These are phyloP conservation scores for Nothocercus nigrocapillus DNA, from an alignment of 2,113 vertebrate genomes.

Conservation along the genomic window DNA sequence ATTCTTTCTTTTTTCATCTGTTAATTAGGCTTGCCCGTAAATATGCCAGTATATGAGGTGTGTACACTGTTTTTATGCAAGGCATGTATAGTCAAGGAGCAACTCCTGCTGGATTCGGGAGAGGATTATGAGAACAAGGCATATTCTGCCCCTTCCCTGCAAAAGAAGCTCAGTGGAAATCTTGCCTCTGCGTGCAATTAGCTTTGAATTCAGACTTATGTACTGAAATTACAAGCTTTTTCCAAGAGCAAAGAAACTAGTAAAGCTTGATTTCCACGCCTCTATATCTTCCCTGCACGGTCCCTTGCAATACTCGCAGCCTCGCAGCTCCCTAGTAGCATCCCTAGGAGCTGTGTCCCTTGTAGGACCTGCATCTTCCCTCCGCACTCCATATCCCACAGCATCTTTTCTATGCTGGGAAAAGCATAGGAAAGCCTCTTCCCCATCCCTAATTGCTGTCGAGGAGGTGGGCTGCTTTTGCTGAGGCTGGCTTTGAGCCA, in stretches of 20 bases:
- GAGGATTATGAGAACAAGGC: background rate
- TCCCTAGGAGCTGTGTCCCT: background rate
- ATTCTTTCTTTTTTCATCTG: background rate
- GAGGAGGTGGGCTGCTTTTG: conserved; percentile 10
- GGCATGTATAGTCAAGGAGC: background rate
- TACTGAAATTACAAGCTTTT: conserved; percentile 62
- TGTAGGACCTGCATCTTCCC: conserved; percentile 14
- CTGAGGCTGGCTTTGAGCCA: conserved; percentile 35
- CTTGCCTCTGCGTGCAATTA: conserved; percentile 18
- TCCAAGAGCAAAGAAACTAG: conserved; percentile 24
- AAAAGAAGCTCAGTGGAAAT: conserved; percentile 55
- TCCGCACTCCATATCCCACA: background rate
- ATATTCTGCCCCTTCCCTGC: conserved; percentile 21
- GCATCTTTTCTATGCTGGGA: background rate
- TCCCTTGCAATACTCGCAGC: background rate
- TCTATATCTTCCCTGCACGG: background rate
- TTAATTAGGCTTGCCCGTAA: background rate
- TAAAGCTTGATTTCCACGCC: background rate
- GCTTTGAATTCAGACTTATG: conserved; percentile 42
- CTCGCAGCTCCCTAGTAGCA: background rate
- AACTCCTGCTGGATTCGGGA: background rate
- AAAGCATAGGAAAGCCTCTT: background rate
- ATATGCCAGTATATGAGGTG: background rate
- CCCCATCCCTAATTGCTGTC: background rate
- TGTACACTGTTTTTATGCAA: background rate